These are phyloP conservation scores for Brachionus paranguensis DNA, from an alignment of 1,140 invertebrate species.

Conservation along the genomic window DNA sequence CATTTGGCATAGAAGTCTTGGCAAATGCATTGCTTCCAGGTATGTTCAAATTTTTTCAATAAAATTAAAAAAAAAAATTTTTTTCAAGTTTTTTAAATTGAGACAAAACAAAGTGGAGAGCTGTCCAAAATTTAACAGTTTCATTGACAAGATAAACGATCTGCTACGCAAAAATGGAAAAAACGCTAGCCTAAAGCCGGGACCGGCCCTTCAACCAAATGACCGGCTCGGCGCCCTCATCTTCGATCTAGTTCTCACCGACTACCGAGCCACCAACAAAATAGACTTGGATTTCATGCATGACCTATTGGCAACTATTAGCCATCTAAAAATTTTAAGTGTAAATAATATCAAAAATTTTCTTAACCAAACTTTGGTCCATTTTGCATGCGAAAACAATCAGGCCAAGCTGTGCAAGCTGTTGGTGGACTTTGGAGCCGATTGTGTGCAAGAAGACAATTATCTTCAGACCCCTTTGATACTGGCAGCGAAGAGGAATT, in stretches of 20 bases:
- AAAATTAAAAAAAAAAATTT: not conserved
- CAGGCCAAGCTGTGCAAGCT: not conserved
- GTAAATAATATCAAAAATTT: conserved; percentile 35
- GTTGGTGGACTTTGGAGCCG: not conserved
- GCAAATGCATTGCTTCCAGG: conserved; percentile 7
- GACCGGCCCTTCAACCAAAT: not conserved
- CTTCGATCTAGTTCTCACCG: not conserved
- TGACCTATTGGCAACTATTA: not conserved
- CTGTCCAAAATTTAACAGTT: not conserved
- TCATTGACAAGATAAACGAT: not conserved
- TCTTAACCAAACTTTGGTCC: conserved; percentile 23
- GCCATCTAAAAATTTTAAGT: not conserved
- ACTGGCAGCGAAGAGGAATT: conserved; percentile 23
- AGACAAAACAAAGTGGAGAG: conserved; percentile 7
- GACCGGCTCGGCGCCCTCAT: not conserved
- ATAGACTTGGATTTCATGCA: not conserved
- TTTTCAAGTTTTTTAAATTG: not conserved
- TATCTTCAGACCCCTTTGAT: conserved; percentile 8
- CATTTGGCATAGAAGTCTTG: not conserved
- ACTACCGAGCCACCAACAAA: not conserved
- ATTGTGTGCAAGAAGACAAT: conserved; percentile 28
- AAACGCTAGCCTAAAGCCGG: not conserved
- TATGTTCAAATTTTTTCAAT: not conserved
- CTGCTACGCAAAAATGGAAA: not conserved
- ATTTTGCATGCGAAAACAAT: conserved; percentile 18